Evolutionary conservation across 2,113 vertebrate species (phyloP).

Genomic region (Eupsittula cactorum): DNA sequence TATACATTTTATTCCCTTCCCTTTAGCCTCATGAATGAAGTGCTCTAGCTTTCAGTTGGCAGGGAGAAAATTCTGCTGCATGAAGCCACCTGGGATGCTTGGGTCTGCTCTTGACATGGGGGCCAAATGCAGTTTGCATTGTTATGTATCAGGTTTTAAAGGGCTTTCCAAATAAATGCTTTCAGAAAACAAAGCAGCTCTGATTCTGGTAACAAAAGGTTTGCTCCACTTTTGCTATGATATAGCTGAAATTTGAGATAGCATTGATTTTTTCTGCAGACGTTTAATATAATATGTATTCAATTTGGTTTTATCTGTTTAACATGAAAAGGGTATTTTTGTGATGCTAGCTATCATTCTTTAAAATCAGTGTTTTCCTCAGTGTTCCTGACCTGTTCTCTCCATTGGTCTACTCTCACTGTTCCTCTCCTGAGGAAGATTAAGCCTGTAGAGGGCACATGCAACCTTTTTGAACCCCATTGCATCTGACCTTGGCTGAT

Average conservation of each 20-base stretch:
- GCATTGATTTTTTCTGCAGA: background rate
- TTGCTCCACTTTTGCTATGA: background rate
- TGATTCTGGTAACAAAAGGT: background rate
- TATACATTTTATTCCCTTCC: background rate
- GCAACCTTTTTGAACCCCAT: background rate
- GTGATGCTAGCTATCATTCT: background rate
- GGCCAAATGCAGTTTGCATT: background rate
- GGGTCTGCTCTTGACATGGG: background rate
- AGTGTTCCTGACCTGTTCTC: background rate
- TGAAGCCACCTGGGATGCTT: background rate
- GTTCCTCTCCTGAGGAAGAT: background rate
- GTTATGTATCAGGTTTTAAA: background rate
- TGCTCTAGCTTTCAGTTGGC: background rate
- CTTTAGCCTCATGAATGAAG: background rate
- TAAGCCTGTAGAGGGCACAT: background rate
- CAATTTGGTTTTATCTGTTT: background rate
- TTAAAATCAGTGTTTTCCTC: background rate
- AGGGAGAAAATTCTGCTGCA: background rate
- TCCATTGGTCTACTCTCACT: background rate
- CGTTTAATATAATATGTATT: background rate
- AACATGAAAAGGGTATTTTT: background rate
- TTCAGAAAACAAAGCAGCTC: background rate
- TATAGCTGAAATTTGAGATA: background rate
- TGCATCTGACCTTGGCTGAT: background rate
- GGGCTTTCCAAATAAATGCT: background rate